Conservation (phyloP, 2,113 vertebrate genomes). For the Urocolius indicus region DNA sequence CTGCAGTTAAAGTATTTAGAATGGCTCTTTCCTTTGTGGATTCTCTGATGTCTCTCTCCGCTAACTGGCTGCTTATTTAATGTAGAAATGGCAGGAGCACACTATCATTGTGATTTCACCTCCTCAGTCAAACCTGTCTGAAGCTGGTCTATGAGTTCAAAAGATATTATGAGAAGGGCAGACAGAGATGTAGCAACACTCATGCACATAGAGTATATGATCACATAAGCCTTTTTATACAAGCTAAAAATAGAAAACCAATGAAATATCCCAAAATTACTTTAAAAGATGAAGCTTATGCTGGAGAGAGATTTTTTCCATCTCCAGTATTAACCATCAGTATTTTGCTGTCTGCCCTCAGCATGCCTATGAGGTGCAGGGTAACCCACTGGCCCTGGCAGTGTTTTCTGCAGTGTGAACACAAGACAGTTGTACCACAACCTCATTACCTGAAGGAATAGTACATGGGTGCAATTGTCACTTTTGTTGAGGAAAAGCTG, state of each 20-base stretch:
- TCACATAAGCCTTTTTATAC: not conserved
- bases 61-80: not conserved
- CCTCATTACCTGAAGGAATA: not conserved
- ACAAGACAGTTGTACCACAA: not conserved
- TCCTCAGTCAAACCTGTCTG: not conserved
- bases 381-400: not conserved
- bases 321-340: not conserved
- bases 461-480: fast-evolving
- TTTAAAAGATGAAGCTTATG: not conserved
- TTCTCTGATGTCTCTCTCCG: not conserved
- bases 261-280: not conserved
- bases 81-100: not conserved
- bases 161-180: not conserved
- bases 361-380: fast-evolving
- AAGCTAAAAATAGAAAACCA: not conserved
- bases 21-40: not conserved
- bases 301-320: not conserved
- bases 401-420: not conserved
- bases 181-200: not conserved
- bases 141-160: not conserved
- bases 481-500: not conserved
- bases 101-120: not conserved
- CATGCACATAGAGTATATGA: not conserved
- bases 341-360: not conserved
- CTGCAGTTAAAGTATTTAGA: not conserved